Base-by-base conservation (phyloP, 2,113 vertebrate species). In the Pyrgilauda ruficollis region DNA sequence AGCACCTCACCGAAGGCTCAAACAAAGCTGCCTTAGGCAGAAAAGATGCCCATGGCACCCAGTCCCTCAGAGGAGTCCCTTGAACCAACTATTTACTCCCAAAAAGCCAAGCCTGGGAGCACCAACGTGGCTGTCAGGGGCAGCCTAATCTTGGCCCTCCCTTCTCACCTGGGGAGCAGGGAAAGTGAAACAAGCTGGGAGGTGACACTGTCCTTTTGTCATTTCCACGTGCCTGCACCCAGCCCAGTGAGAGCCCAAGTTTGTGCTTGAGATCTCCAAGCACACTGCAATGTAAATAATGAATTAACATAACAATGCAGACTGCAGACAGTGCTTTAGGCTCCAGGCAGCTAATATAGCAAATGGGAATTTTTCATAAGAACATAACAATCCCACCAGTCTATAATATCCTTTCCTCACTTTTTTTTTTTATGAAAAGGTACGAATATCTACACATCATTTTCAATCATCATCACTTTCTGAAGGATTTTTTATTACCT, bases 401-500 rank as follows among this genome's bases (percentile, higher is more conserved):
- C 72, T 58, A 14, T 44, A 92, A 49, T 41, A 90, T 35, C 22
- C 12, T 88, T 69, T 47, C 63, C 35, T 79, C 55, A 10, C 13
- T 19, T 73, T 74, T 66, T 46, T 68, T 50, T 52, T 11, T 44
- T 19, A 21, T 3, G 15, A 58, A 53, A 76, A 86, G 39, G 33
- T 77, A 90, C 6, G 37, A 94, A 63, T n/a, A 90, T 72, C 82
- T 86, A 86, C 63, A 49, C 63, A n/a, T 74, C 58, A 43, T 79
- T 92, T 93, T 88, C 70, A 80, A 47, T 76, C 79, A 86, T 44
- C 74, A 66, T 66, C 79, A 39, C 28, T 63, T 88, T 84, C 64
- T 69, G 72, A 74, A 80, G 50, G 55, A 88, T 50, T 53, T 87
- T 91, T 69, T 79, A 86, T 88, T 90, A 95, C 86, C 43, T 93